Percentiles rank a stretch among this genome's conserved stretches.
Conservation (phyloP, 2,888 invertebrate genomes). For the Brachylomia viminalis region DNA sequence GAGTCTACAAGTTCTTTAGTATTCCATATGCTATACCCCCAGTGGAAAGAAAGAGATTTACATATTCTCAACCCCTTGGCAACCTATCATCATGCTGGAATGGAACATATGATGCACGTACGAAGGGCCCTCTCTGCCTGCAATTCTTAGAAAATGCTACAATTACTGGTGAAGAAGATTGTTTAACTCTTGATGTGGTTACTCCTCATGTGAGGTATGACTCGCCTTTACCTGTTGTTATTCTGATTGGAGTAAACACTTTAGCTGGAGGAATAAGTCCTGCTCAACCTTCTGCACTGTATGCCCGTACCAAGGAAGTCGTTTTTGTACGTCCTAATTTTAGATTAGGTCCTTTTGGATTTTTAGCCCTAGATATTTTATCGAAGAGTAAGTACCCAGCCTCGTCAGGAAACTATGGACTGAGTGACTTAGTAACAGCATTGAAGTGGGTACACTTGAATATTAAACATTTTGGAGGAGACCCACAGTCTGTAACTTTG, state of each 20-base stretch:
- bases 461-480: conserved; percentile 96
- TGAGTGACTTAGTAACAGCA: conserved; percentile 94
- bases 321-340: conserved; percentile 97
- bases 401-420: conserved; percentile 96
- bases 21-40: conserved; percentile 96
- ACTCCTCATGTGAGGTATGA: conserved; percentile 95
- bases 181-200: conserved; percentile 95
- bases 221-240: conserved; percentile 95
- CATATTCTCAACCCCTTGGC: conserved; percentile 92
- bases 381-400: conserved; percentile 93
- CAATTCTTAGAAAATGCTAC: conserved; percentile 93
- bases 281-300: conserved; percentile 93
- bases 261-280: conserved; percentile 95
- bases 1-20: conserved; percentile 95
- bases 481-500: conserved; percentile 94
- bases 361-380: conserved; percentile 93
- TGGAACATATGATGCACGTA: conserved; percentile 92
- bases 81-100: conserved; percentile 95
- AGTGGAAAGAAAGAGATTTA: conserved; percentile 92
- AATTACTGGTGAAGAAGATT: conserved; percentile 94
- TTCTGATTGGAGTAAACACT: conserved; percentile 95
- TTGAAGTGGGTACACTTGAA: conserved; percentile 95
- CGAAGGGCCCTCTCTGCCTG: conserved; percentile 92
- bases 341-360: conserved; percentile 94
- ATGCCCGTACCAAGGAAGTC: conserved; percentile 94